Evolutionary conservation across 2,797 vertebrate genomes (phyloP).

Genomic region (Lacerta bilineata): DNA sequence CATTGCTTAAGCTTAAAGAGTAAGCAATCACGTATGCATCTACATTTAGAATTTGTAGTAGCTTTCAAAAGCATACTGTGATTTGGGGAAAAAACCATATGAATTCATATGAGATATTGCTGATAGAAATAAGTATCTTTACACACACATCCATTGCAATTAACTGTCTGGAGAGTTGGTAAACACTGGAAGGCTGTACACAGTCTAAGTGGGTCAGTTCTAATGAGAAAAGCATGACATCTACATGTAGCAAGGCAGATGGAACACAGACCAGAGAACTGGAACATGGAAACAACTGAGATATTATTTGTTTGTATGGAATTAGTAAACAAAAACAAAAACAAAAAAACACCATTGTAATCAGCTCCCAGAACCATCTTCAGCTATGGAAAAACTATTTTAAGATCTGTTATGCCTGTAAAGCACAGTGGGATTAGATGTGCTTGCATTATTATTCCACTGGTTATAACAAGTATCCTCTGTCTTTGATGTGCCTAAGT

Average conservation of each 20-base stretch:
- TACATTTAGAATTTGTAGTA: neutral
- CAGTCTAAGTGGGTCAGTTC: conserved; percentile 76
- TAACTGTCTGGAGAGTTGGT: conserved; percentile 38
- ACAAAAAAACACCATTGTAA: neutral
- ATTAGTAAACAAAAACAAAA: neutral
- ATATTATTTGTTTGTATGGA: conserved; percentile 40
- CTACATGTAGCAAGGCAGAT: conserved; percentile 66
- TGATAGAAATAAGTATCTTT: conserved; percentile 18
- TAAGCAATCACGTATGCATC: neutral
- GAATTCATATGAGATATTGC: neutral
- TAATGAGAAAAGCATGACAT: conserved; percentile 69
- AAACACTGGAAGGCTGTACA: conserved; percentile 63
- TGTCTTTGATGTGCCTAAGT: conserved; percentile 55
- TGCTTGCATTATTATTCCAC: conserved; percentile 29
- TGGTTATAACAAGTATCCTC: conserved; percentile 18
- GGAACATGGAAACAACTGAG: conserved; percentile 62
- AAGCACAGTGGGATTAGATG: neutral
- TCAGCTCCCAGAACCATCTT: conserved; percentile 20
- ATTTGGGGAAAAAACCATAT: neutral
- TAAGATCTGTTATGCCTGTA: neutral
- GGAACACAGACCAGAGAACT: conserved; percentile 63
- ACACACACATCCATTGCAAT: neutral
- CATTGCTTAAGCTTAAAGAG: conserved; percentile 26
- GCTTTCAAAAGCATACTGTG: conserved; percentile 28
- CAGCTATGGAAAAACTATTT: conserved; percentile 3